These are phyloP conservation scores for Dascyllus trimaculatus DNA, from an alignment of 2,113 vertebrate species.

Conservation along the genomic window DNA sequence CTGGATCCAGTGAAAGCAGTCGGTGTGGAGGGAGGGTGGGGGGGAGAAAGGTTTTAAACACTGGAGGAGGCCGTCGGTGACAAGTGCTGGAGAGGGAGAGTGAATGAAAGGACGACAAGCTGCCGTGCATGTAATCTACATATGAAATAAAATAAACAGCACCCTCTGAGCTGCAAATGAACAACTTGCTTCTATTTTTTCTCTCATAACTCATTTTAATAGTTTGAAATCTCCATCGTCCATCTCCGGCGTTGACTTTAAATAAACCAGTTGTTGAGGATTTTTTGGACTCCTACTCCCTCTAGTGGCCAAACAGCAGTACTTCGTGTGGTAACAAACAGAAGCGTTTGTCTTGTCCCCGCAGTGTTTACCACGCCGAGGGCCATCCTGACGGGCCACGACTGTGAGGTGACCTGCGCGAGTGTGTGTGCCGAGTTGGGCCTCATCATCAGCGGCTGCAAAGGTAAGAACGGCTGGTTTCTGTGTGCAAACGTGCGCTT, in stretches of 20 bases:
- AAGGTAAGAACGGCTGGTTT: constrained; percentile 86
- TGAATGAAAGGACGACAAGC: constrained; percentile 2
- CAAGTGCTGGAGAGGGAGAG: constrained; percentile 62
- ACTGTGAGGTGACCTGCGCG: constrained; percentile 95
- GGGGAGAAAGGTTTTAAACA: constrained; percentile 50
- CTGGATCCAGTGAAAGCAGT: constrained; percentile 75
- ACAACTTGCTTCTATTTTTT: neutral
- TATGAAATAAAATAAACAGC: neutral
- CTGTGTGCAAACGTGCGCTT: neutral
- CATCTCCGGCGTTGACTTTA: neutral
- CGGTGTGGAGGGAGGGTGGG: too few relatives aligned
- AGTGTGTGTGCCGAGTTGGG: constrained; percentile 96
- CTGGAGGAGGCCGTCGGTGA: constrained; percentile 61
- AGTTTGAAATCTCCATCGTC: neutral
- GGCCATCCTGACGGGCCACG: constrained; percentile 94
- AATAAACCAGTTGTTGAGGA: neutral
- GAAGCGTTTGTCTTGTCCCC: constrained; percentile 63
- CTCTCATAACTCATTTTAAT: neutral
- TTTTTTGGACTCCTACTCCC: constrained; percentile 23
- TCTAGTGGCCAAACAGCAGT: constrained; percentile 49
- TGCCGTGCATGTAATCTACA: neutral
- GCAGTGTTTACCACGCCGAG: constrained; percentile 92
- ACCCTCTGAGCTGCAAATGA: neutral
- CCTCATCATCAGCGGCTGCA: constrained; percentile 95
- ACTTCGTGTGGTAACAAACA: neutral